phyloP scores from a whole-genome alignment of 1,140 invertebrate species.

The Zaprionus ghesquierei region DNA sequence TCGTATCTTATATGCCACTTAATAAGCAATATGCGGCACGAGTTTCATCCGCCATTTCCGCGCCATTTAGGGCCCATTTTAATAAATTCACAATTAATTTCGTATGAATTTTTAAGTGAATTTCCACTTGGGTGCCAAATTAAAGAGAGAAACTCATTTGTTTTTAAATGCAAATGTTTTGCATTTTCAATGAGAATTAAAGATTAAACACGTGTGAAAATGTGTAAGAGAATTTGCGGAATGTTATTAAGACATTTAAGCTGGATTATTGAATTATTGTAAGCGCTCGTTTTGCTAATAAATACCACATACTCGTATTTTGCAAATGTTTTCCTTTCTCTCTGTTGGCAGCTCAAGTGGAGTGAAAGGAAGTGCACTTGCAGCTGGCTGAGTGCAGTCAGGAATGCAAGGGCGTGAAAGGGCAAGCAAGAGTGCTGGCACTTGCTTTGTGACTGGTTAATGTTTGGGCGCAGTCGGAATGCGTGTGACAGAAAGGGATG shows the following conservation, averaged over 20 bases:
- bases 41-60: conserved; percentile 18
- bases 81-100: conserved; percentile 70
- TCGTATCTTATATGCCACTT: conserved; percentile 62
- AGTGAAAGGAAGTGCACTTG: not conserved
- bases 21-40: conserved; percentile 67
- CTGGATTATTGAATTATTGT: not conserved
- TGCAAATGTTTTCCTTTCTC: not conserved
- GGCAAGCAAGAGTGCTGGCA: not conserved
- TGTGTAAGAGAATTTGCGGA: not conserved
- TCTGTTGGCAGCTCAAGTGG: not conserved
- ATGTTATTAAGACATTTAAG: not conserved
- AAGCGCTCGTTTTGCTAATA: not conserved
- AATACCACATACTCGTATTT: not conserved
- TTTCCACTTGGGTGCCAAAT: not conserved
- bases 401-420: not conserved
- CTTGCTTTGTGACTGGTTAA: not conserved
- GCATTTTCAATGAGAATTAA: not conserved
- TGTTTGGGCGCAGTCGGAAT: not conserved
- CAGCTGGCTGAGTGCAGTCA: not conserved
- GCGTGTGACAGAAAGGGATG: not conserved
- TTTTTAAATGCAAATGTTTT: not conserved
- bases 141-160: not conserved
- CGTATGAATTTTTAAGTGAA: conserved; percentile 1
- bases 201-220: not conserved
- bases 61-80: conserved; percentile 60